phyloP scores from a whole-genome alignment of 2,797 vertebrate species.

The Ibycter americanus region DNA sequence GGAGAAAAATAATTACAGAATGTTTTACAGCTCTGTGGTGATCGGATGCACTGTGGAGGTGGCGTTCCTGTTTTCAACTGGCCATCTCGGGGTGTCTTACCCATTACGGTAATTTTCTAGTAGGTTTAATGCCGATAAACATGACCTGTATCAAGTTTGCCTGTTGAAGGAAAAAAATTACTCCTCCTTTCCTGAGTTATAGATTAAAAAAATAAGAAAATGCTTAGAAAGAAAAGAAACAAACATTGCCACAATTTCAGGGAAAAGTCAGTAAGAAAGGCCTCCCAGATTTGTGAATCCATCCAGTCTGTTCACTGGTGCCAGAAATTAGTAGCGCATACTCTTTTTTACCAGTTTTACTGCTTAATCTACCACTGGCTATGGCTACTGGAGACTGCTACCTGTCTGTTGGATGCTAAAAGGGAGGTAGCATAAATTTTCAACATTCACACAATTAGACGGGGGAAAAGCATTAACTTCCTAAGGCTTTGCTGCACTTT shows the following conservation, averaged over 20 bases:
- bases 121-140: not conserved
- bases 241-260: not conserved
- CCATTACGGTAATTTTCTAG: not conserved
- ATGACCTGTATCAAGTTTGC: not conserved
- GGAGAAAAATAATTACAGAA: not conserved
- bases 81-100: too few relatives aligned
- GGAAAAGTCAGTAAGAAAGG: not conserved
- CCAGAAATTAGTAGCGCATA: not conserved
- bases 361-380: not conserved
- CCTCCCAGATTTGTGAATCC: not conserved
- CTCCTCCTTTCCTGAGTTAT: not conserved
- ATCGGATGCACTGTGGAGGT: not conserved
- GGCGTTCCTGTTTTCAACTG: not conserved
- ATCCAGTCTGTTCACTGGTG: not conserved
- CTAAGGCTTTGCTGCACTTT: not conserved
- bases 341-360: not conserved
- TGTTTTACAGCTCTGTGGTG: not conserved
- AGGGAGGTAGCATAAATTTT: not conserved
- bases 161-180: not conserved
- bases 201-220: not conserved
- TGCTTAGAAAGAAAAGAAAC: not conserved
- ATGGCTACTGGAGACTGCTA: not conserved
- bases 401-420: not conserved
- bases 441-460: not conserved
- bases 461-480: not conserved